phyloP scores from a whole-genome alignment of 2,888 invertebrate genomes.

The Zygaena filipendulae region DNA sequence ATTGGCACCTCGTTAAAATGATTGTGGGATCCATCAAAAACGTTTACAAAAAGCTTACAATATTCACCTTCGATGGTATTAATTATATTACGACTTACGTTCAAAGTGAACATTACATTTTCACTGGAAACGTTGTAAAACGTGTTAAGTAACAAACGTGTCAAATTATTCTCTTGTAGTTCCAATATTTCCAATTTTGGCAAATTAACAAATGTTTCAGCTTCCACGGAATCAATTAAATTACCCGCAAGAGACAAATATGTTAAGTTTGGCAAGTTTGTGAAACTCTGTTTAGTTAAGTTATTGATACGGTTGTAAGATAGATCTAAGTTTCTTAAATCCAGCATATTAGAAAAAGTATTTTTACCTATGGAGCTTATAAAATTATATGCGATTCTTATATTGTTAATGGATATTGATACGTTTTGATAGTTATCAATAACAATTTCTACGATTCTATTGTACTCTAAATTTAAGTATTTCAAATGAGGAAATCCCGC shows the following conservation, averaged over 20 bases:
- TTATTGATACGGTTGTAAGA: constrained; percentile 81
- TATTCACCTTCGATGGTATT: constrained; percentile 52
- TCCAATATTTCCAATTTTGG: constrained; percentile 82
- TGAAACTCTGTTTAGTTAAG: constrained; percentile 78
- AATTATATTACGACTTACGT: constrained; percentile 79
- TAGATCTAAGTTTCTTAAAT: constrained; percentile 81
- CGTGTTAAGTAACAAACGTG: constrained; percentile 73
- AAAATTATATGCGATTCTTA: constrained; percentile 86
- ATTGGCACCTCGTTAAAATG: constrained; percentile 73
- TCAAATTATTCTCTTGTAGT: constrained; percentile 81
- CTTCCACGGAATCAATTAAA: constrained; percentile 77
- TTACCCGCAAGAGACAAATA: constrained; percentile 89
- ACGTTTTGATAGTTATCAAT: constrained; percentile 74
- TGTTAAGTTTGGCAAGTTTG: constrained; percentile 79
- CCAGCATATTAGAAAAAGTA: constrained; percentile 78
- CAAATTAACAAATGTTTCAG: constrained; percentile 79
- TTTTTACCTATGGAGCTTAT: constrained; percentile 73
- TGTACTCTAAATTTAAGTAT: constrained; percentile 88
- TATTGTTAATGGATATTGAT: constrained; percentile 79
- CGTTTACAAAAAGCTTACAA: constrained; percentile 71
- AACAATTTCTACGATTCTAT: constrained; percentile 79
- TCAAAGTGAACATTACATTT: constrained; percentile 75
- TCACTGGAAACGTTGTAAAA: constrained; percentile 76
- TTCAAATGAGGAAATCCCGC: constrained; percentile 75
- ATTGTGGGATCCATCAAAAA: constrained; percentile 78